Evolutionary conservation across 2,113 vertebrate species (phyloP).

Genomic region (Dolichotis patagonum): DNA sequence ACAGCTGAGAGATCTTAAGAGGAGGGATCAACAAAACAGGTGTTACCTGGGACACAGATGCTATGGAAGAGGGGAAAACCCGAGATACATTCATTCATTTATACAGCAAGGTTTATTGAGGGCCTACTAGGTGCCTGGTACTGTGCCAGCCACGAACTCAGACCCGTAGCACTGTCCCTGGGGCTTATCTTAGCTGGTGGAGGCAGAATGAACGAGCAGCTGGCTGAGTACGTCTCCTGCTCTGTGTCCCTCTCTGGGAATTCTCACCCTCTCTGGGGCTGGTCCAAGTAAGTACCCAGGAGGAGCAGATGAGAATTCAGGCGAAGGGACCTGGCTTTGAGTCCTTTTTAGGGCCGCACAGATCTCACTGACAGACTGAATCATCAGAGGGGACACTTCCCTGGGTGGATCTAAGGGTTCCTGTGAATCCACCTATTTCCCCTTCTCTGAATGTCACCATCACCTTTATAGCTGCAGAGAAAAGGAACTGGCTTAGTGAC

Average conservation of each 20-base stretch:
- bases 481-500: background rate
- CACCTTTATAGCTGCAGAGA: background rate
- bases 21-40: background rate
- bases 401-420: background rate
- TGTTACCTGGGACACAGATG: background rate
- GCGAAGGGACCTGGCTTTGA: background rate
- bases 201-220: background rate
- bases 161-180: background rate
- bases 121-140: background rate
- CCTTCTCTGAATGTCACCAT: constrained; percentile 60
- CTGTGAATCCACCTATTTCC: constrained; percentile 50
- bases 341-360: background rate
- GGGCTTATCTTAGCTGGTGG: background rate
- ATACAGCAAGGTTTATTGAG: background rate
- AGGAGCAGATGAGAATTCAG: background rate
- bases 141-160: background rate
- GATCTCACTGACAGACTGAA: background rate
- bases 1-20: background rate
- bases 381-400: background rate
- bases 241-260: background rate
- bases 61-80: background rate
- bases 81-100: background rate
- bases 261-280: background rate
- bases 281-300: background rate
- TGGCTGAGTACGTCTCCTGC: background rate